A percentile compares a stretch with the other conserved stretches of the same genome.
Evolutionary conservation across 2,888 invertebrate species (phyloP).

Genomic region (Horisme vitalbata): DNA sequence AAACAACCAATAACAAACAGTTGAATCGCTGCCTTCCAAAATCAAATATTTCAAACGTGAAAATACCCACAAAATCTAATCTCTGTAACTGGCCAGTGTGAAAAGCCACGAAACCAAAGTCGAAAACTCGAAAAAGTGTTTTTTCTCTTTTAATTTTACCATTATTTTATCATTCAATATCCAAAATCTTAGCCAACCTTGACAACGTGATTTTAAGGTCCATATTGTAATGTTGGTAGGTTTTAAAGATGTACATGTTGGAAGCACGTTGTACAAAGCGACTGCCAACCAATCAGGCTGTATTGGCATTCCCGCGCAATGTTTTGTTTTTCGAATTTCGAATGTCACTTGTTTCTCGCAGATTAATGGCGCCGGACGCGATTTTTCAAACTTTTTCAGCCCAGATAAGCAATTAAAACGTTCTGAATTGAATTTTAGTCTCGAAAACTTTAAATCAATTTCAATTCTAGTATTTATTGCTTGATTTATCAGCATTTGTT

Average conservation of each 20-base stretch:
- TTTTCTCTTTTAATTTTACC: conserved; percentile 7
- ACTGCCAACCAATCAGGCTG: conserved; percentile 44
- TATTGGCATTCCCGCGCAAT: conserved; percentile 36
- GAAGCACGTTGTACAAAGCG: conserved; percentile 31
- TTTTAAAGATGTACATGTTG: conserved; percentile 10
- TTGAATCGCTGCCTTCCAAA: neutral
- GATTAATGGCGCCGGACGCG: conserved; percentile 29
- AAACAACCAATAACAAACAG: neutral
- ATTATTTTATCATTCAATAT: neutral
- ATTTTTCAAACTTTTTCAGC: conserved; percentile 28
- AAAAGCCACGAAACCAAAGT: conserved; percentile 16
- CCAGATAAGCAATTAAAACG: conserved; percentile 29
- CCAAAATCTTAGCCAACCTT: neutral
- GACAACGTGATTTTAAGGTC: neutral
- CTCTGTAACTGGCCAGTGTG: conserved; percentile 13
- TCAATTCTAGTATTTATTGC: conserved; percentile 9
- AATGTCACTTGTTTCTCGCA: conserved; percentile 31
- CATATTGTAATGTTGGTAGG: neutral
- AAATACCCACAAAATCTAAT: conserved; percentile 16
- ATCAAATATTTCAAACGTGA: conserved; percentile 10
- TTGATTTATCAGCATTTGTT: conserved; percentile 2
- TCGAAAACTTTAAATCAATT: conserved; percentile 19
- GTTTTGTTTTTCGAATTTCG: conserved; percentile 26
- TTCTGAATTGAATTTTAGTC: conserved; percentile 32
- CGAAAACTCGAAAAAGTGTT: conserved; percentile 13